These are phyloP conservation scores for Euclidia mi DNA, from an alignment of 2,888 invertebrate species.

Conservation along the genomic window DNA sequence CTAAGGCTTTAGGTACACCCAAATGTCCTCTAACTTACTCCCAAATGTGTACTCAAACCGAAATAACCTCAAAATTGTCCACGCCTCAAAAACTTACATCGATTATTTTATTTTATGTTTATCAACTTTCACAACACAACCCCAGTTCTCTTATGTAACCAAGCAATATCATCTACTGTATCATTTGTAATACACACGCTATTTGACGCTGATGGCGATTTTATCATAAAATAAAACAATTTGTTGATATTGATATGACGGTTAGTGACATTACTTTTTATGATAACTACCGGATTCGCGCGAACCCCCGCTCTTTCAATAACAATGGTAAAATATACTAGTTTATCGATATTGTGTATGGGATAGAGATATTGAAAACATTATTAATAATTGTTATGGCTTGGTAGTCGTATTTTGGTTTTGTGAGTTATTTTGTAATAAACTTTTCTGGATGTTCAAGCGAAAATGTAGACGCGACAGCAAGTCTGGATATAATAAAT, in stretches of 20 bases:
- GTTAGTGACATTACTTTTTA: conserved; percentile 69
- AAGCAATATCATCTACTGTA: conserved; percentile 36
- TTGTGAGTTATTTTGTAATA: no score
- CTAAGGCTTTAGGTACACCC: no score
- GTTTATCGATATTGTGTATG: conserved; percentile 39
- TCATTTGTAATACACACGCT: conserved; percentile 50
- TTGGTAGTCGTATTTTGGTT: no score
- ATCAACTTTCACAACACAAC: no score
- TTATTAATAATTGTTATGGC: not conserved
- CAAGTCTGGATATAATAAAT: no score
- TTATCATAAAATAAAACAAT: conserved; percentile 63
- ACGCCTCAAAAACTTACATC: no score
- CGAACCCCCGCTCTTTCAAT: conserved; percentile 56
- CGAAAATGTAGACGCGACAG: no score
- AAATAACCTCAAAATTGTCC: no score
- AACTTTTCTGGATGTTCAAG: no score
- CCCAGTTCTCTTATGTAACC: conserved; percentile 21
- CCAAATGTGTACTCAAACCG: no score
- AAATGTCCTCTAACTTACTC: no score
- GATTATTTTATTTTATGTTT: not conserved
- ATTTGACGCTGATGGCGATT: conserved; percentile 49
- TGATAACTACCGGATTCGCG: conserved; percentile 65
- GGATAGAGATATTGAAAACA: conserved; percentile 9
- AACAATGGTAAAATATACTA: conserved; percentile 55
- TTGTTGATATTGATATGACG: conserved; percentile 65